phyloP scores from a whole-genome alignment of 2,113 vertebrate genomes.

The Progne subis region DNA sequence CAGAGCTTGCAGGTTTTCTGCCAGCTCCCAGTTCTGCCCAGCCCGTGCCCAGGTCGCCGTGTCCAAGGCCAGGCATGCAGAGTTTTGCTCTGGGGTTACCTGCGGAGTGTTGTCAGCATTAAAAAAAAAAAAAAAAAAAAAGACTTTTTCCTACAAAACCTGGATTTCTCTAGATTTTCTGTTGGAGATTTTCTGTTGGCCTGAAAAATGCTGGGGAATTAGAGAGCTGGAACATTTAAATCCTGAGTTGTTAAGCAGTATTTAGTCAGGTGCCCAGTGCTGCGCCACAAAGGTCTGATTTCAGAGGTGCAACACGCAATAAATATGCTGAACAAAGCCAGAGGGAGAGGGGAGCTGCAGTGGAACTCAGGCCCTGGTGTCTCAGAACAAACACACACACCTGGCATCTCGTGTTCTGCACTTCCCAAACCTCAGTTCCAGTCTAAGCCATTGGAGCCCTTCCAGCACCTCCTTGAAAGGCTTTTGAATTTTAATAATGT shows the following conservation, averaged over 20 bases:
- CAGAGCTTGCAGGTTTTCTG: neutral
- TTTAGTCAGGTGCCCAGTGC: no score
- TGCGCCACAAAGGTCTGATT: neutral
- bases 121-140: neutral
- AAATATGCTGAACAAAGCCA: no score
- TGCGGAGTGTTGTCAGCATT: neutral
- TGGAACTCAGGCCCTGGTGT: neutral
- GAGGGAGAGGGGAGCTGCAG: neutral
- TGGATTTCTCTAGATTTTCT: neutral
- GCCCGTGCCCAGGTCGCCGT: rapidly evolving
- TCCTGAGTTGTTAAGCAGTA: neutral
- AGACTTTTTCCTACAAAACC: neutral
- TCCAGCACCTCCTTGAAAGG: neutral
- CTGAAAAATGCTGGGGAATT: neutral
- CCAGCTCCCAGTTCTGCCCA: neutral
- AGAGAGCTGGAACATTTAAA: neutral
- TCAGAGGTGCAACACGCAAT: neutral
- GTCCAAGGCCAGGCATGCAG: neutral
- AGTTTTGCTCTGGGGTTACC: rapidly evolving
- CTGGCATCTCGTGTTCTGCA: neutral
- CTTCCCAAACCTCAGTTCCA: no score
- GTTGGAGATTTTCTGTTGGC: neutral
- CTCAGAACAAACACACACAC: no score
- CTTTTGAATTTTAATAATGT: neutral
- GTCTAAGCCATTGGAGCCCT: neutral